Percentiles rank a stretch among this genome's conserved stretches.
Conservation (phyloP, 2,888 invertebrate species). For the Eurois occulta region DNA sequence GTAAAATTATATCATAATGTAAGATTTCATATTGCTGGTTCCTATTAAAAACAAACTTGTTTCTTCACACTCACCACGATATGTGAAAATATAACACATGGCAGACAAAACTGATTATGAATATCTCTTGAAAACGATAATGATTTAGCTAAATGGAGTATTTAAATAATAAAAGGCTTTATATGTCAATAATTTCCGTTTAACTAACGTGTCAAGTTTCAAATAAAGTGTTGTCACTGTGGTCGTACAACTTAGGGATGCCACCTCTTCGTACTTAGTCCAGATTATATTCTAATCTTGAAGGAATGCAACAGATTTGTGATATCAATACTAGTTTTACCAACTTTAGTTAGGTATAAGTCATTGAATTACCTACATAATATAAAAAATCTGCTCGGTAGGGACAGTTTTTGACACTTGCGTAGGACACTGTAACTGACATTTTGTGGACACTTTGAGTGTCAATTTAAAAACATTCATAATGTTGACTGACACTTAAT, state of each 20-base stretch:
- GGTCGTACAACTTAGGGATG: slow-evolving; percentile 61
- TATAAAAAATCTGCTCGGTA: neutral
- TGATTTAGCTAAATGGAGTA: slow-evolving; percentile 71
- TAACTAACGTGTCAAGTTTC: slow-evolving; percentile 69
- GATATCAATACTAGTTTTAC: neutral
- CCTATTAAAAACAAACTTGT: slow-evolving; percentile 5
- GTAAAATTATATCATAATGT: neutral
- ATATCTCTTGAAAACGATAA: slow-evolving; percentile 57
- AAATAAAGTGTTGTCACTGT: slow-evolving; percentile 58
- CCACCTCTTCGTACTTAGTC: slow-evolving; percentile 30
- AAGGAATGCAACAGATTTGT: neutral
- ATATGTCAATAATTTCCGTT: slow-evolving; percentile 69
- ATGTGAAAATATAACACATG: slow-evolving; percentile 58
- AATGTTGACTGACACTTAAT: slow-evolving; percentile 24
- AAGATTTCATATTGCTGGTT: neutral
- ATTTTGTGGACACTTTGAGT: slow-evolving; percentile 17
- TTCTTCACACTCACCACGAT: slow-evolving; percentile 23
- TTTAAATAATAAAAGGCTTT: slow-evolving; percentile 69
- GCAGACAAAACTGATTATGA: slow-evolving; percentile 52
- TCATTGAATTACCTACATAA: neutral
- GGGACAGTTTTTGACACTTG: neutral
- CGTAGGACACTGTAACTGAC: slow-evolving; percentile 16
- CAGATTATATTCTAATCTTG: neutral
- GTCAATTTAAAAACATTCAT: slow-evolving; percentile 31
- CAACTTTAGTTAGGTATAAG: neutral